Percentiles rank a stretch among this genome's conserved stretches.
phyloP scores from a whole-genome alignment of 2,113 vertebrate genomes.

The Bothrops jararaca region DNA sequence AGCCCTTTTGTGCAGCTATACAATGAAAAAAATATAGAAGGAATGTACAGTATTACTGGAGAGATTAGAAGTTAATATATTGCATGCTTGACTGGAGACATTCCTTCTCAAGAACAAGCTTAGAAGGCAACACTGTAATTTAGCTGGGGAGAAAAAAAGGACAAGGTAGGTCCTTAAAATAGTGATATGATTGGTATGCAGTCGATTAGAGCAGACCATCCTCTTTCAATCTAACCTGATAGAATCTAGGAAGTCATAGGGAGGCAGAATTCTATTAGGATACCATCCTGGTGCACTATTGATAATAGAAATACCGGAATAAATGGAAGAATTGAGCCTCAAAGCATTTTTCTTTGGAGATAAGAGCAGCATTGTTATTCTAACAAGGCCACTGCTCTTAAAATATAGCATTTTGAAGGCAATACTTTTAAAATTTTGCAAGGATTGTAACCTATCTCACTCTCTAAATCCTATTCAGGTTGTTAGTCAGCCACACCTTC shows the following conservation, averaged over 20 bases:
- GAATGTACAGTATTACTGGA: background rate
- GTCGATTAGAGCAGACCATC: background rate
- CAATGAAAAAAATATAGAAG: background rate
- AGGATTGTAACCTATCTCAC: background rate
- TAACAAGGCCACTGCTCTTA: background rate
- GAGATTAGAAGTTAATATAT: background rate
- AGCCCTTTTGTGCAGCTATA: background rate
- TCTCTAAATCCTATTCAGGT: background rate
- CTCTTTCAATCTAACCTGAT: background rate
- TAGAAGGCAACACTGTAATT: background rate
- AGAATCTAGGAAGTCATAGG: background rate
- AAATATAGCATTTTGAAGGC: background rate
- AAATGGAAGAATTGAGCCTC: background rate
- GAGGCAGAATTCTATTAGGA: background rate
- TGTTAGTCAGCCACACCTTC: background rate
- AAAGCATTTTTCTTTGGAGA: background rate
- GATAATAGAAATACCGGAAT: background rate
- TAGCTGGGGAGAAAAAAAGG: background rate
- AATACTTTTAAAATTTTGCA: background rate
- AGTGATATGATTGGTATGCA: background rate
- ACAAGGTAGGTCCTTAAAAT: background rate
- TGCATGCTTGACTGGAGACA: background rate
- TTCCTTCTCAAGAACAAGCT: background rate
- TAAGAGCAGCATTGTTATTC: background rate
- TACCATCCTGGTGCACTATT: background rate